Percentiles rank a stretch among this genome's conserved stretches.
These are phyloP conservation scores for Centropristis striata DNA, from an alignment of 2,113 vertebrate species.

Conservation along the genomic window DNA sequence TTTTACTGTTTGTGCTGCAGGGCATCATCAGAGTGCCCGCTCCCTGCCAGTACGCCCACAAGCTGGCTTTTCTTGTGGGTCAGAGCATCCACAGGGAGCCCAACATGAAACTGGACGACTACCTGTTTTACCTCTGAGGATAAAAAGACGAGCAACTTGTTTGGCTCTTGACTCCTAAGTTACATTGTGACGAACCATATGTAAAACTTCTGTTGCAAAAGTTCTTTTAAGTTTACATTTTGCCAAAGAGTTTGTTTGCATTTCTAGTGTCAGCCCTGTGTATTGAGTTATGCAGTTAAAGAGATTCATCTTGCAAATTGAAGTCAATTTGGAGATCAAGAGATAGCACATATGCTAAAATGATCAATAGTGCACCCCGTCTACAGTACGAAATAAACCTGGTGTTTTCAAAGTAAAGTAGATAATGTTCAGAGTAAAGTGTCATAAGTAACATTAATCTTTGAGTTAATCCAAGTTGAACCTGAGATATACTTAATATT, in stretches of 20 bases:
- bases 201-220: neutral
- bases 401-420: neutral
- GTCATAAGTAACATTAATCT: neutral
- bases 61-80: constrained; percentile 95
- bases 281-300: constrained; percentile 5
- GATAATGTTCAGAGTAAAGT: neutral
- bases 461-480: neutral
- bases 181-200: neutral
- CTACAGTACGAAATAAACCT: neutral
- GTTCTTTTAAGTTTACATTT: neutral
- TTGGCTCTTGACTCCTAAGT: neutral
- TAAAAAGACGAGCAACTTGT: neutral
- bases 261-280: neutral
- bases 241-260: neutral
- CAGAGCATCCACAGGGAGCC: constrained; percentile 94
- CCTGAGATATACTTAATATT: neutral
- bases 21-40: constrained; percentile 94
- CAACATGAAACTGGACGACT: constrained; percentile 85
- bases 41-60: constrained; percentile 97
- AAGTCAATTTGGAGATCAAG: neutral
- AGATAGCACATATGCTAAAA: neutral
- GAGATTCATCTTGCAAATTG: neutral
- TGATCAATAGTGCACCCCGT: neutral
- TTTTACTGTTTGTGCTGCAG: constrained; percentile 68
- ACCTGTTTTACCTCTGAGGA: constrained; percentile 92